A percentile compares a stretch with the other conserved stretches of the same genome.
These are phyloP conservation scores for Chironomus striatipennis DNA, from an alignment of 1,140 invertebrate genomes.

Conservation along the genomic window DNA sequence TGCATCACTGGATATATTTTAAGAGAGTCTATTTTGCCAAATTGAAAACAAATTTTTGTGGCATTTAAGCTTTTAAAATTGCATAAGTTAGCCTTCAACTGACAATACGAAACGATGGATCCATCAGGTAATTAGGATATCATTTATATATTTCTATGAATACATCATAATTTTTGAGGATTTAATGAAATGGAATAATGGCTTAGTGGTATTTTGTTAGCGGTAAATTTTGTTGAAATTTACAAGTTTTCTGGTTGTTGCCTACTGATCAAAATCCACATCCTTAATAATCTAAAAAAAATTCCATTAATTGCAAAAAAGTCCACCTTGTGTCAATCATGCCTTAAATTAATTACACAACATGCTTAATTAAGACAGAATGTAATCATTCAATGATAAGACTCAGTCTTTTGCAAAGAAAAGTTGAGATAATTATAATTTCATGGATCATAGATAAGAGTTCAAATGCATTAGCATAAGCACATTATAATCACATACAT, in stretches of 20 bases:
- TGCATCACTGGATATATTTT: background rate
- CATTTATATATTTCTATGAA: background rate
- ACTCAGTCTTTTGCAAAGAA: background rate
- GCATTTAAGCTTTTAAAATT: background rate
- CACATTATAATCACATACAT: background rate
- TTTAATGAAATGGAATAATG: background rate
- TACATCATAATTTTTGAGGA: background rate
- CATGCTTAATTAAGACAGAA: background rate
- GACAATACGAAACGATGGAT: background rate
- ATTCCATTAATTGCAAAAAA: too few species aligned
- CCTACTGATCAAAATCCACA: too few species aligned
- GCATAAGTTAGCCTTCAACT: background rate
- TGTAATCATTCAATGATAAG: background rate
- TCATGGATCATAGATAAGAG: constrained; percentile 5
- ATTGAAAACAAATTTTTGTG: background rate
- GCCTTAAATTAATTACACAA: too few species aligned
- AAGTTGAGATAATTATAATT: constrained; percentile 21
- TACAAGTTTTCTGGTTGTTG: too few species aligned
- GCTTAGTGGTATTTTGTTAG: too few species aligned
- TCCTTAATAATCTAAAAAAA: too few species aligned
- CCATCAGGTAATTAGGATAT: constrained; percentile 10
- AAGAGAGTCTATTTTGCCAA: background rate
- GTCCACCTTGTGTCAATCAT: too few species aligned
- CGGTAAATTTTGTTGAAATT: too few species aligned
- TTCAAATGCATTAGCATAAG: constrained; percentile 1